Base-by-base conservation (phyloP, 92 coral and sea anemone genomes). In the Diadumene lineata region DNA sequence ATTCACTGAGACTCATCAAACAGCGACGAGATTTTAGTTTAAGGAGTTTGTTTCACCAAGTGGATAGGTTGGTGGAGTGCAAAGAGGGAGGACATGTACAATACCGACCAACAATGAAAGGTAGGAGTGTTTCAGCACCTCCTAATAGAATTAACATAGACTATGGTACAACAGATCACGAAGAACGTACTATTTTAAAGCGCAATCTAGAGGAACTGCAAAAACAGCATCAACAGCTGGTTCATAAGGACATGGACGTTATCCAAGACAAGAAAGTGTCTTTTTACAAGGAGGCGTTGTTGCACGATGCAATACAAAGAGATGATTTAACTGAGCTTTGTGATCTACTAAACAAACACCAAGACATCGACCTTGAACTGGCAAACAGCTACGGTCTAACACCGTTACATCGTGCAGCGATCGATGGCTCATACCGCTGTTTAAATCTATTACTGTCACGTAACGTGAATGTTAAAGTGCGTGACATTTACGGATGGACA, bases 401-500 rank as follows among this genome's bases (percentile, higher is more conserved):
- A 13, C 83, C 79, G 21, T 85, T 92, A 28, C 98, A 92, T 77
- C 87, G 82, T 65, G 96, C 98, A 62, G 87, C 92, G 7, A 84
- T 87, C 30, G 88, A 84, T 22, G 98, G 98, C 57, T 75, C 88
- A 70, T 83, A 79, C 64, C 90, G 96, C 66, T 81, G 94, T 58
- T 70, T 92, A 25, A 88, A 86, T 62, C 80, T 75, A 34, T 82
- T 92, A 53, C 66, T 92, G 68, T 78, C 89, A 32, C 89, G 81
- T 1, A 85, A 87, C 76, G 92, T 87, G 16, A 50, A 65, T 28
- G 88, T 92, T 38, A 77, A 93, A 63, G 96, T 78, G 72, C 61
- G 66, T 34, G 98, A 93, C 80, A 70, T 81, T 11, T 72, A 69
- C n/a, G 96, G 96, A 21, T 93, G 98, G 98, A 86, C 98, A 17